These are phyloP conservation scores for Azemiops feae DNA, from an alignment of 2,113 vertebrate genomes.

Conservation along the genomic window DNA sequence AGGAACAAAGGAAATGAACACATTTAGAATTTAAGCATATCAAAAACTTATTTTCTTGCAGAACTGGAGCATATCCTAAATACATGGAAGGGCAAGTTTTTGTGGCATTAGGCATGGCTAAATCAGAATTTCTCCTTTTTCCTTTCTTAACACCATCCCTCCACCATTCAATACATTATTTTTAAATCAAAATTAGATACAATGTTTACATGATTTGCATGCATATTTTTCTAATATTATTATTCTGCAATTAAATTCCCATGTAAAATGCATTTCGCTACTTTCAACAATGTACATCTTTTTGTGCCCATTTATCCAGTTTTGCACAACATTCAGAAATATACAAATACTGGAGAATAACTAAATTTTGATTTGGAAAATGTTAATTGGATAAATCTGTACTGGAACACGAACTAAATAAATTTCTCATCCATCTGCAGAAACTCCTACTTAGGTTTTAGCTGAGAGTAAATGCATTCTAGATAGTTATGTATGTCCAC, in stretches of 20 bases:
- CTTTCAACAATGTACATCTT: neutral
- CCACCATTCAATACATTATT: neutral
- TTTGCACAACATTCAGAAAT: neutral
- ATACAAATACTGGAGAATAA: neutral
- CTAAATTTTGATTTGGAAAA: neutral
- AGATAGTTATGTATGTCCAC: neutral
- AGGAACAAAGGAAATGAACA: conserved; percentile 42
- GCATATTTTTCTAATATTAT: neutral
- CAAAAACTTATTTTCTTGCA: conserved; percentile 44
- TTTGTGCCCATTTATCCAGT: neutral
- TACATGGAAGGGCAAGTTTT: conserved; percentile 32
- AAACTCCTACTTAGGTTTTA: neutral
- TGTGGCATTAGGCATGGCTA: conserved; percentile 12
- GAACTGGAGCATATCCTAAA: conserved; percentile 30
- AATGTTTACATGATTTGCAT: neutral
- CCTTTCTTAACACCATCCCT: neutral
- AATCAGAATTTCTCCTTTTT: neutral
- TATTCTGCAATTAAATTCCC: neutral
- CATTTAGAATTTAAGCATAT: conserved; percentile 33
- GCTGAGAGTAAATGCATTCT: neutral
- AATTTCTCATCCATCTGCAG: conserved; percentile 1
- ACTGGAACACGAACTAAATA: neutral
- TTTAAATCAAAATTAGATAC: neutral
- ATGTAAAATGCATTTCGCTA: neutral
- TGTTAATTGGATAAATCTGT: neutral